Evolutionary conservation across 2,888 invertebrate species (phyloP), one percentile per base, ranked within the genome.

Genomic region (Acanthosepion esculentum): DNA sequence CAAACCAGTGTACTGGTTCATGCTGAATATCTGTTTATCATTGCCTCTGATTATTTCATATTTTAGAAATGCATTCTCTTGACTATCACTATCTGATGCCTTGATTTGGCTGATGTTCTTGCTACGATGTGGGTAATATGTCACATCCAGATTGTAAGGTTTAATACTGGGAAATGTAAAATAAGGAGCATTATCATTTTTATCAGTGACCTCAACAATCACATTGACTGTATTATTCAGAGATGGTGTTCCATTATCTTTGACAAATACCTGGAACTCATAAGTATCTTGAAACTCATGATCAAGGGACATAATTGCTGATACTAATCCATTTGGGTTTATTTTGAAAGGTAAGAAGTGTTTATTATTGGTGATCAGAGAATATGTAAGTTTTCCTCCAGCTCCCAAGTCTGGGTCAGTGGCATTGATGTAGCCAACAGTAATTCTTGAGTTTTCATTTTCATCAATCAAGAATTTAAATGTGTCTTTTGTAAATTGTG

Each of bases 31-130:
- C 78, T 78, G 78, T 78, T 78, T 78, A 15, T 78, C 78, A 78
- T 78, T 78, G 78, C 78, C 78, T 78, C 78, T 78, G 78, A n/a
- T 78, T 78, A 78, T 78, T 78, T 78, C 15, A 78, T 78, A 78
- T 78, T 78, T 78, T 78, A 78, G 78, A 78, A 78, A 78, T 78
- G 78, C 78, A 78, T 78, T 78, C 78, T 78, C 78, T 78, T 78
- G 78, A 78, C 78, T 78, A 78, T 78, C 78, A 78, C 78, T 78
- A 33, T 78, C 78, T 15, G 78, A 10, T 78, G 78, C 78, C n/a
- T 78, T 78, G n/a, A 78, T 78, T 33, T 78, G n/a, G n/a, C n/a
- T 78, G n/a, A 78, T 78, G 78, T 78, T 78, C 78, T 78, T 78
- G n/a, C 15, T 78, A 18, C 4, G n/a, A 78, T 78, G n/a, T 12